These are phyloP conservation scores for Typhlomys cinereus DNA, from an alignment of 2,113 vertebrate genomes.

Conservation along the genomic window DNA sequence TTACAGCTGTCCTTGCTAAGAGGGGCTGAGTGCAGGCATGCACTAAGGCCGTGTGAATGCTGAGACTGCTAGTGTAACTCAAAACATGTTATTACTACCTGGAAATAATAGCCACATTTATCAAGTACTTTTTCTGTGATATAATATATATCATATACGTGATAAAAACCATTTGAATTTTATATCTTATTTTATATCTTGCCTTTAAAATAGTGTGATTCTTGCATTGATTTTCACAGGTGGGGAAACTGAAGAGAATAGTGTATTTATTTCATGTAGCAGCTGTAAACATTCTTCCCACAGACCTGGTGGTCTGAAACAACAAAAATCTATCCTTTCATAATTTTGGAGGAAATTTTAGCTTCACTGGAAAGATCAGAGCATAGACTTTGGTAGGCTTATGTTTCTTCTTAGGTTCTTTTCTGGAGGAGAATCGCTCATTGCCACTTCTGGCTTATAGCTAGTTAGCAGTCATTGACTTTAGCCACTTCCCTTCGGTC, in stretches of 20 bases:
- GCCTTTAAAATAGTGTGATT: background rate
- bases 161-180: background rate
- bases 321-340: background rate
- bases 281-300: background rate
- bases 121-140: background rate
- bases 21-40: background rate
- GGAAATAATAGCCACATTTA: background rate
- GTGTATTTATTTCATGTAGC: background rate
- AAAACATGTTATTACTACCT: background rate
- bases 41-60: background rate
- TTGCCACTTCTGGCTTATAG: background rate
- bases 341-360: slow-evolving; percentile 16
- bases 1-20: background rate
- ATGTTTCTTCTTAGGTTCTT: background rate
- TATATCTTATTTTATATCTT: background rate
- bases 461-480: slow-evolving; percentile 5
- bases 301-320: slow-evolving; percentile 27
- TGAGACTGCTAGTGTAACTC: background rate
- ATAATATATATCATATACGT: too few species aligned
- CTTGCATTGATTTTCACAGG: background rate
- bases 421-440: background rate
- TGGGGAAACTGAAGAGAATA: background rate
- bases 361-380: slow-evolving; percentile 15
- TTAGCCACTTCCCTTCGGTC: background rate
- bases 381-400: background rate